These are phyloP conservation scores for Coccyzus lansbergi DNA, from an alignment of 2,797 vertebrate species.

Conservation along the genomic window DNA sequence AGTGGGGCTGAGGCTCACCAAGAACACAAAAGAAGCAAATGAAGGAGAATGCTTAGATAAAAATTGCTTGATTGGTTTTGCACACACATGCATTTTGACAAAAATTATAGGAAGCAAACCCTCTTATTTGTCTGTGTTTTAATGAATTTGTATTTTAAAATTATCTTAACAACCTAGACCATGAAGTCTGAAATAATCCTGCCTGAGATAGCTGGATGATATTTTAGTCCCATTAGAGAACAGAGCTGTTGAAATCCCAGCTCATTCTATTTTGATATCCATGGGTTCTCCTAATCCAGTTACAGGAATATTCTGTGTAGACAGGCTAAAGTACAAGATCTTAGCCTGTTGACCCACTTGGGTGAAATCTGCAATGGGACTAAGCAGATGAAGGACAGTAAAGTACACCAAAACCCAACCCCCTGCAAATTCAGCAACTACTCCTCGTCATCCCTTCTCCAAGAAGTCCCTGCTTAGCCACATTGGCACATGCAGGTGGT, in stretches of 20 bases:
- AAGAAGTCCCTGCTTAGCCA: not conserved
- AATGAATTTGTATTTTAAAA: conserved; percentile 5
- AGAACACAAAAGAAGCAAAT: not conserved
- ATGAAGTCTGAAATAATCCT: not conserved
- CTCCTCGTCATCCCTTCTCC: not conserved
- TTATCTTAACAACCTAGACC: not conserved
- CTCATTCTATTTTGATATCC: rapidly evolving
- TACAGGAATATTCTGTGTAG: not conserved
- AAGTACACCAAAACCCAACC: not conserved
- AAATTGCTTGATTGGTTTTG: not conserved
- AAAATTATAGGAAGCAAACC: not conserved
- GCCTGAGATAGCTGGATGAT: not conserved
- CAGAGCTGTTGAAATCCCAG: not conserved
- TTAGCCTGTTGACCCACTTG: rapidly evolving
- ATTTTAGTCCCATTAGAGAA: not conserved
- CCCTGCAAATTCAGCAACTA: not conserved
- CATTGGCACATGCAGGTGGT: conserved; percentile 27
- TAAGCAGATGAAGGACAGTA: not conserved
- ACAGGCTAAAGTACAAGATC: not conserved
- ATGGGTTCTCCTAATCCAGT: not conserved
- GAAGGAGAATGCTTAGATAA: not conserved
- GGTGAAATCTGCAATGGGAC: not conserved
- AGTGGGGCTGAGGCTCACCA: not conserved
- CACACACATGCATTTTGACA: not conserved
- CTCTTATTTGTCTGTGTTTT: not conserved